These are phyloP conservation scores for Oreochromis grahami DNA, from an alignment of 2,797 vertebrate genomes.

Conservation along the genomic window DNA sequence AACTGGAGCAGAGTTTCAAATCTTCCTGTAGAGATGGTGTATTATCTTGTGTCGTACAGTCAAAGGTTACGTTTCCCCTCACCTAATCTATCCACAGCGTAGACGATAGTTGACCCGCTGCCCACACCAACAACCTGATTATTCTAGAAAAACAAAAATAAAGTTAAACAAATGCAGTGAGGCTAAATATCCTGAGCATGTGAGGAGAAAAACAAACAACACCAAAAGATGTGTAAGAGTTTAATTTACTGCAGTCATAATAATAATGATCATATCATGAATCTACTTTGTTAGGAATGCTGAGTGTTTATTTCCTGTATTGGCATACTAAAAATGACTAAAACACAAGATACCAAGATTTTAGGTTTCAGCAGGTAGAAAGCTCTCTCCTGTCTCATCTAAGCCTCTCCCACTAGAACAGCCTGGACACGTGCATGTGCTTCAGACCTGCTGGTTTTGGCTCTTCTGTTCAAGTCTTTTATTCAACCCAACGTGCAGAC, in stretches of 20 bases:
- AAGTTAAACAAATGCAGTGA: neutral
- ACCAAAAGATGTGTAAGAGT: neutral
- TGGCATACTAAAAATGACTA: neutral
- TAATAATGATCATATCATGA: neutral
- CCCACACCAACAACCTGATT: constrained; percentile 96
- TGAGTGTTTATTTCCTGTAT: neutral
- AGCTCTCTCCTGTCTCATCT: neutral
- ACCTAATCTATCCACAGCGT: constrained; percentile 93
- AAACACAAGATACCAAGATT: neutral
- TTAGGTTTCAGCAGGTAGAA: neutral
- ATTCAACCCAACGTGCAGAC: neutral
- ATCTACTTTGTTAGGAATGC: neutral
- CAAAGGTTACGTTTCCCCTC: constrained; percentile 19
- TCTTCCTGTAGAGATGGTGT: neutral
- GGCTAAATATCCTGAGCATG: neutral
- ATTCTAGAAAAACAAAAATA: constrained; percentile 70
- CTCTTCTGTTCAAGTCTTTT: neutral
- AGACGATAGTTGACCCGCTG: constrained; percentile 96
- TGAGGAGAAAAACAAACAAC: neutral
- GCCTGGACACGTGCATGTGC: neutral
- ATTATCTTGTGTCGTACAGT: neutral
- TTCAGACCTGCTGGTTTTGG: neutral
- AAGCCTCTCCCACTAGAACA: neutral
- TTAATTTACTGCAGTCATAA: neutral
- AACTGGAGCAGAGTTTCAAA: neutral